Evolutionary conservation across 2,888 invertebrate genomes (phyloP).

Genomic region (Adelognathus sp.): DNA sequence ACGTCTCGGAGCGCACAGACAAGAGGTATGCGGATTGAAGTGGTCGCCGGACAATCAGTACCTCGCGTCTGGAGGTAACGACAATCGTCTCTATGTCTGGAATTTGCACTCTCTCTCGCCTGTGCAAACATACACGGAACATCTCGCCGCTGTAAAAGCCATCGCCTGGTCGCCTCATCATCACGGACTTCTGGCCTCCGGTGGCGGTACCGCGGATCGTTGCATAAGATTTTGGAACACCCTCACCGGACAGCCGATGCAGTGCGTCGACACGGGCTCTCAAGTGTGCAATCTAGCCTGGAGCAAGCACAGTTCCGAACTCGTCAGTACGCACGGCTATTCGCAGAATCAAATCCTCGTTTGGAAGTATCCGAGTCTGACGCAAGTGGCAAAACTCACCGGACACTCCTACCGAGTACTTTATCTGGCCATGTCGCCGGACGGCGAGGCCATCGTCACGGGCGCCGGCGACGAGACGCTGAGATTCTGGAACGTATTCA

Average conservation of each 20-base stretch:
- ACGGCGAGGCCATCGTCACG: slow-evolving; percentile 99
- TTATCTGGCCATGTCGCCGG: slow-evolving; percentile 97
- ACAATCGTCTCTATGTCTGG: slow-evolving; percentile 97
- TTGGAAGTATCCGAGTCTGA: slow-evolving; percentile 99
- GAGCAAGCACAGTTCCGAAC: slow-evolving; percentile 98
- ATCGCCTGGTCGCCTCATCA: slow-evolving; percentile 99
- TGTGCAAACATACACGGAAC: slow-evolving; percentile 97
- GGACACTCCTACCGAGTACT: slow-evolving; percentile 98
- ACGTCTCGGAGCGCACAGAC: slow-evolving; percentile 94
- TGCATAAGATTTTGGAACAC: slow-evolving; percentile 99
- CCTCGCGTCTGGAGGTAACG: slow-evolving; percentile 99
- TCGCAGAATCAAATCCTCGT: slow-evolving; percentile 99
- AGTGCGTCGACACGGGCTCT: slow-evolving; percentile 98
- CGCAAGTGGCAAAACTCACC: slow-evolving; percentile 97
- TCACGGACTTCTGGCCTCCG: slow-evolving; percentile 96
- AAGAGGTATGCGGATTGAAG: slow-evolving; percentile 98
- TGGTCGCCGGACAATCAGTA: slow-evolving; percentile 99
- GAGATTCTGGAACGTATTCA: slow-evolving; percentile 99
- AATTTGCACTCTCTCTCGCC: slow-evolving; percentile 93
- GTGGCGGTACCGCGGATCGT: slow-evolving; percentile 99
- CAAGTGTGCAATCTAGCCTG: slow-evolving; percentile 99
- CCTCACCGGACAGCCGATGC: slow-evolving; percentile 98
- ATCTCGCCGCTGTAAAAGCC: slow-evolving; percentile 98
- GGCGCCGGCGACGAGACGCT: slow-evolving; percentile 99
- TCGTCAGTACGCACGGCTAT: slow-evolving; percentile 99